Percentiles rank a stretch among this genome's conserved stretches.
Conservation (phyloP, 2,113 vertebrate genomes). For the Thryonomys swinderianus region DNA sequence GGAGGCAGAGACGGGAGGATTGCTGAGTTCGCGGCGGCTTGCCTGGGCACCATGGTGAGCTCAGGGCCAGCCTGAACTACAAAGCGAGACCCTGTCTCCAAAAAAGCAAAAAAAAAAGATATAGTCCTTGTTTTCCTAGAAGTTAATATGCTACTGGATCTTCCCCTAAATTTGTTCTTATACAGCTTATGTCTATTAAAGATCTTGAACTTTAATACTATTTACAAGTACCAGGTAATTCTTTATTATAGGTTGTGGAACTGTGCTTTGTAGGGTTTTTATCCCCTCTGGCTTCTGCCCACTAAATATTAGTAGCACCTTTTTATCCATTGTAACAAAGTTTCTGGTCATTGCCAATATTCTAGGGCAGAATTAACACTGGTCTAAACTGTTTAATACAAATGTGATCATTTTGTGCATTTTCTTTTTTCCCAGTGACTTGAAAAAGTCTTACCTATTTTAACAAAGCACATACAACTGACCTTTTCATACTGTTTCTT, state of each 20-base stretch:
- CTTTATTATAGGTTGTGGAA: background rate
- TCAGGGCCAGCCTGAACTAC: too few relatives aligned
- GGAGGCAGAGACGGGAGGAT: too few relatives aligned
- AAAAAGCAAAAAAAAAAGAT: too few relatives aligned
- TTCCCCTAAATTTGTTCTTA: background rate
- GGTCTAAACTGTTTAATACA: background rate
- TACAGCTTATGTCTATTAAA: background rate
- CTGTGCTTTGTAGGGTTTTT: background rate
- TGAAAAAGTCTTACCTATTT: background rate
- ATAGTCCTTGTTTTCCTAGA: background rate
- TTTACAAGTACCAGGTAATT: background rate
- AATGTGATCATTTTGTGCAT: background rate
- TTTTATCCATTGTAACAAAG: background rate
- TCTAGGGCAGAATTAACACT: background rate
- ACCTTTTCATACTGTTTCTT: background rate
- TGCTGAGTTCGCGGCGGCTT: too few relatives aligned
- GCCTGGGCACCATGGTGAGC: too few relatives aligned
- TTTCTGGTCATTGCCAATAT: background rate
- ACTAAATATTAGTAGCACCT: background rate
- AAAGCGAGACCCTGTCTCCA: too few relatives aligned
- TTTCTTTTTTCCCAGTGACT: background rate
- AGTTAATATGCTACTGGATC: background rate
- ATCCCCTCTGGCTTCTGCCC: background rate
- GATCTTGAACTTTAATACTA: background rate
- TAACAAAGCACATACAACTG: background rate